phyloP scores from a whole-genome alignment of 2,888 invertebrate genomes.

The Monochamus alternatus region DNA sequence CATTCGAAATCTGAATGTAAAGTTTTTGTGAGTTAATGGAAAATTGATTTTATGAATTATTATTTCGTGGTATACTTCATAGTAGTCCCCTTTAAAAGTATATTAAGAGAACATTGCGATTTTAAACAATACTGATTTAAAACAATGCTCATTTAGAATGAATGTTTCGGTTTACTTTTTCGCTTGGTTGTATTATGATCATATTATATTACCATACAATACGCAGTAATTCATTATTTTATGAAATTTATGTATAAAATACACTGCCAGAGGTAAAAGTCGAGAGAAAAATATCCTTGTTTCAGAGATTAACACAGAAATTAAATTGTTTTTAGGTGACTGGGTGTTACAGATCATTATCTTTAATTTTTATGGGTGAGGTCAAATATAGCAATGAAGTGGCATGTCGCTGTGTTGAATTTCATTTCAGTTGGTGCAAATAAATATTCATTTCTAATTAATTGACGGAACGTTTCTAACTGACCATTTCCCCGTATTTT shows the following conservation, averaged over 20 bases:
- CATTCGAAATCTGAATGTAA: too few species aligned
- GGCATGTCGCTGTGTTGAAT: not conserved
- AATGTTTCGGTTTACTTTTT: not conserved
- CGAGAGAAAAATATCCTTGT: not conserved
- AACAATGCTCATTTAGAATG: constrained; percentile 4
- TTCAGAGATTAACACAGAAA: too few species aligned
- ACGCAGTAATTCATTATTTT: constrained; percentile 1
- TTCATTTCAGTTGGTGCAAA: too few species aligned
- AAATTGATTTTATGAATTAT: too few species aligned
- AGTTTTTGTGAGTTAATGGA: too few species aligned
- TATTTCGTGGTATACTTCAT: too few species aligned
- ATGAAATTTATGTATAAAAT: not conserved
- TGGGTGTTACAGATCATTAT: not conserved
- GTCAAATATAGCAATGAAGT: not conserved
- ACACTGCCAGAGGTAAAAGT: not conserved
- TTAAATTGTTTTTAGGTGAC: not conserved
- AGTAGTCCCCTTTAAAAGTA: not conserved
- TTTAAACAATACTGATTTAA: constrained; percentile 2
- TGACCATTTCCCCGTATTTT: too few species aligned
- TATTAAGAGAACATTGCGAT: constrained; percentile 2
- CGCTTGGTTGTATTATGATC: not conserved
- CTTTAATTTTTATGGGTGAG: not conserved
- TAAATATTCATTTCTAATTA: too few species aligned
- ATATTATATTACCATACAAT: constrained; percentile 3
- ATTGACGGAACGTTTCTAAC: too few species aligned